Evolutionary conservation across 2,113 vertebrate genomes (phyloP).

Genomic region (Hippocampus guttulatus): DNA sequence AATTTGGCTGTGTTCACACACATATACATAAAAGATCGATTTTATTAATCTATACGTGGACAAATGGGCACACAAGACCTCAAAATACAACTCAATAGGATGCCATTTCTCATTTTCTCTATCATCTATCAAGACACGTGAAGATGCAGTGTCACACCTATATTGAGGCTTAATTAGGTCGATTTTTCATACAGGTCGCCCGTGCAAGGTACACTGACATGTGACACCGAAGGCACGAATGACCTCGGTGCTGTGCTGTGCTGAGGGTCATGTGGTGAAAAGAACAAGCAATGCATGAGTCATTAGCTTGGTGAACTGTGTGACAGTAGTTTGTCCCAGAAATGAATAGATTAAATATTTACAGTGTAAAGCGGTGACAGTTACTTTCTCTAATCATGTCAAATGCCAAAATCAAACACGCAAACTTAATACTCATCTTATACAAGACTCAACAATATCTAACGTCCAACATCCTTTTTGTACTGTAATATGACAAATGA

Average conservation of each 20-base stretch:
- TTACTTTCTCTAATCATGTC: not conserved
- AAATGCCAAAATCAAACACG: not conserved
- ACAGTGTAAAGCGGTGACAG: constrained; percentile 13
- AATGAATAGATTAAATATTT: constrained; percentile 23
- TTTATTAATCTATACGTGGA: not conserved
- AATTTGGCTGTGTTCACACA: not conserved
- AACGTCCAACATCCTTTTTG: not conserved
- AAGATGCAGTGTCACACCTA: constrained; percentile 3
- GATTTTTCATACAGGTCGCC: constrained; percentile 69
- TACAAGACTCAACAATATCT: not conserved
- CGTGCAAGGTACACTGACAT: constrained; percentile 49
- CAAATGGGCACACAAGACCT: not conserved
- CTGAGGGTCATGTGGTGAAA: constrained; percentile 31
- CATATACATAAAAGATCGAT: not conserved
- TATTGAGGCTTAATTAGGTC: constrained; percentile 3
- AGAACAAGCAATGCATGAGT: constrained; percentile 18
- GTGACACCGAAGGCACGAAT: constrained; percentile 13
- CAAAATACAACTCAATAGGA: not conserved
- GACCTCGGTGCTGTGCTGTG: constrained; percentile 27
- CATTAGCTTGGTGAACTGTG: constrained; percentile 66
- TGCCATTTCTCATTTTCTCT: not conserved
- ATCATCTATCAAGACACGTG: not conserved
- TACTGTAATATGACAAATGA: not conserved
- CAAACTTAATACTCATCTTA: not conserved
- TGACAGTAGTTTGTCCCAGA: constrained; percentile 30